Conservation (phyloP, 2,797 vertebrate genomes). For the Podargus strigoides region DNA sequence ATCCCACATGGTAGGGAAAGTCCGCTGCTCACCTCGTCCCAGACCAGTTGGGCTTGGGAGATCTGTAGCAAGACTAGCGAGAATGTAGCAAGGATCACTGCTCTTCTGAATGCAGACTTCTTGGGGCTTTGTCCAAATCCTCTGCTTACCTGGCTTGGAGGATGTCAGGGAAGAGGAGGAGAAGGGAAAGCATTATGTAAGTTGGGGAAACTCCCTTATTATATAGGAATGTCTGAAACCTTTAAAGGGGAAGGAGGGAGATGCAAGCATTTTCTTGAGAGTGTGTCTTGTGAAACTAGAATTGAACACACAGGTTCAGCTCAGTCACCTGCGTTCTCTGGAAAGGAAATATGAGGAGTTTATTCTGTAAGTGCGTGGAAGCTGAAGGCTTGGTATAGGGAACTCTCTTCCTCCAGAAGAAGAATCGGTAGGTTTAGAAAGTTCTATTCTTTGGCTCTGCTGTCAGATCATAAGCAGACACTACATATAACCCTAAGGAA, state of each 20-base stretch:
- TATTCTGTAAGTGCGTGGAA: not conserved
- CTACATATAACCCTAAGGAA: not conserved
- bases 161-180: not conserved
- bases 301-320: not conserved
- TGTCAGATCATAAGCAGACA: fast-evolving
- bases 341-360: not conserved
- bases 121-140: fast-evolving
- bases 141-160: not conserved
- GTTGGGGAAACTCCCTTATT: not conserved
- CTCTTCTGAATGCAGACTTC: not conserved
- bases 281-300: not conserved
- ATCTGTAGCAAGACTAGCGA: not conserved
- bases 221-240: not conserved
- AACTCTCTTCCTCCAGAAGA: not conserved
- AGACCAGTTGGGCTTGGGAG: not conserved
- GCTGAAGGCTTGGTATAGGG: not conserved
- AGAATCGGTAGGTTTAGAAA: not conserved
- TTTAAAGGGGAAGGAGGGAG: not conserved
- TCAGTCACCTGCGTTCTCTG: not conserved
- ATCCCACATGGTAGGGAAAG: not conserved
- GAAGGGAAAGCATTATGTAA: not conserved
- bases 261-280: not conserved
- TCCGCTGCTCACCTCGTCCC: not conserved
- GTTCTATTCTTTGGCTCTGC: not conserved
- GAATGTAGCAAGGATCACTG: not conserved